phyloP scores from a whole-genome alignment of 2,888 invertebrate species.

The Galerucella nymphaeae region DNA sequence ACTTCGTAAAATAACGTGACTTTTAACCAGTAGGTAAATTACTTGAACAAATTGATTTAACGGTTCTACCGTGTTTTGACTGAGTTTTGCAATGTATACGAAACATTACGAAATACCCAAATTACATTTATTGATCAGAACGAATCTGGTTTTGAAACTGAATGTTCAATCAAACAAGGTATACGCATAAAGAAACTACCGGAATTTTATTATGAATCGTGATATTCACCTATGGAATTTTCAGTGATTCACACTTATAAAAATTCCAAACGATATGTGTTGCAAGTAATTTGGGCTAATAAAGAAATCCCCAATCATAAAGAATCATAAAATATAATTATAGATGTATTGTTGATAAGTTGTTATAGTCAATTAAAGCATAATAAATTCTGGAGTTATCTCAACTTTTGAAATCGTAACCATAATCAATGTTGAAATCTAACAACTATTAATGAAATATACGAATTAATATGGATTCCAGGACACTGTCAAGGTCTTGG shows the following conservation, averaged over 20 bases:
- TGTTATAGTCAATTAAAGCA: too few relatives aligned
- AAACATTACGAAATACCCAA: neutral
- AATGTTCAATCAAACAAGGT: neutral
- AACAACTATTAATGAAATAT: too few relatives aligned
- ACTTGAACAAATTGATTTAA: constrained; percentile 12
- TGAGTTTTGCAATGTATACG: neutral
- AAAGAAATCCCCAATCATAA: neutral
- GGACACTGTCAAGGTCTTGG: too few relatives aligned
- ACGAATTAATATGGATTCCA: too few relatives aligned
- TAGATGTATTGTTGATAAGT: too few relatives aligned
- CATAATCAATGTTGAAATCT: too few relatives aligned
- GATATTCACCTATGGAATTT: neutral
- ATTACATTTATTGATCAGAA: constrained; percentile 1
- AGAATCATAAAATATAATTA: too few relatives aligned
- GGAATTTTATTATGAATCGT: neutral
- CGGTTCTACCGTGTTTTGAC: constrained; percentile 5
- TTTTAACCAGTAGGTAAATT: neutral
- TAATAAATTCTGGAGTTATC: too few relatives aligned
- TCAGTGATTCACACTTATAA: neutral
- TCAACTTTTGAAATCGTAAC: too few relatives aligned
- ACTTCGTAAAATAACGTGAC: neutral
- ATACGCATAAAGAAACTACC: neutral
- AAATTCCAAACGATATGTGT: neutral
- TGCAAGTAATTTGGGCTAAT: neutral
- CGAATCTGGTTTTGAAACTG: constrained; percentile 9